phyloP scores from a whole-genome alignment of 2,888 invertebrate genomes.

The Boloria euphrosyne region DNA sequence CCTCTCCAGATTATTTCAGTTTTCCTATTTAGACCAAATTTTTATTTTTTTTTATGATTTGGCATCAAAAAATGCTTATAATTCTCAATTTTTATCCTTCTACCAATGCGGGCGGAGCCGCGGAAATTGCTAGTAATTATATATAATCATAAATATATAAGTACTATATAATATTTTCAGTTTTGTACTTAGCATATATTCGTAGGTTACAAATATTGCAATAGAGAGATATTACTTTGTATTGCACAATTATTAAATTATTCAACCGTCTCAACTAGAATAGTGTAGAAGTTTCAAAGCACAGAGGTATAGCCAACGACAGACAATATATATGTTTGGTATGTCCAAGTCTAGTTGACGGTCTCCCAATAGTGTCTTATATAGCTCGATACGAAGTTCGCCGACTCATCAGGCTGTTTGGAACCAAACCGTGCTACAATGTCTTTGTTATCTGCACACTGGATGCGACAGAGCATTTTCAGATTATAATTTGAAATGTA shows the following conservation, averaged over 20 bases:
- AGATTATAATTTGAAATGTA: too few species aligned
- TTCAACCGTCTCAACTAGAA: constrained; percentile 14
- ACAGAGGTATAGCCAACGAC: constrained; percentile 33
- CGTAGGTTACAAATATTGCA: too few species aligned
- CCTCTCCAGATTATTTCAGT: too few species aligned
- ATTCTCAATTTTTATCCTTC: too few species aligned
- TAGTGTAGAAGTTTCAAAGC: constrained; percentile 28
- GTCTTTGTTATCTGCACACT: background rate
- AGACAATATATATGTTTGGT: constrained; percentile 32
- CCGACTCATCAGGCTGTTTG: constrained; percentile 52
- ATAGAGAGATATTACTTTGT: background rate
- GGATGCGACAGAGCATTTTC: background rate
- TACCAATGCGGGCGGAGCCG: too few species aligned
- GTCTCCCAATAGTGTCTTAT: constrained; percentile 31
- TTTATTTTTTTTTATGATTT: too few species aligned
- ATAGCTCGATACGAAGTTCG: constrained; percentile 44
- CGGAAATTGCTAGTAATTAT: too few species aligned
- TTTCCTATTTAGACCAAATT: too few species aligned
- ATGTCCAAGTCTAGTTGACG: constrained; percentile 31
- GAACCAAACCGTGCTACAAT: constrained; percentile 43
- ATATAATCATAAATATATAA: too few species aligned
- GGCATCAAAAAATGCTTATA: too few species aligned
- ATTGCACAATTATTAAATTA: constrained; percentile 11
- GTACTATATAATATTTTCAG: too few species aligned
- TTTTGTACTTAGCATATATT: too few species aligned